Evolutionary conservation across 2,797 vertebrate genomes (phyloP).

Genomic region (Anableps anableps): DNA sequence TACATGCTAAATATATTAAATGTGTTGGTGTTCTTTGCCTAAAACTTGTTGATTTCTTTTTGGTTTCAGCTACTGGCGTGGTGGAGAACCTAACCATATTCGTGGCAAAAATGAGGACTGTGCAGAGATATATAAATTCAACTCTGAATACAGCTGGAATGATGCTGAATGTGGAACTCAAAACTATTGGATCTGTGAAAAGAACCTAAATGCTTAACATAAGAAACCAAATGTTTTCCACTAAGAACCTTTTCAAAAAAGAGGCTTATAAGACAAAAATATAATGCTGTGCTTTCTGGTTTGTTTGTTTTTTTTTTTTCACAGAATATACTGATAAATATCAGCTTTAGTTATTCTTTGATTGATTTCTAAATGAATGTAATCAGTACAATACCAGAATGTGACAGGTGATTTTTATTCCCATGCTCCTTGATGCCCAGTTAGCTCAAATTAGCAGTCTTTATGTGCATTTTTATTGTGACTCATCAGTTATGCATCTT

Average conservation of each 20-base stretch:
- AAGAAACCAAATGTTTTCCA: neutral
- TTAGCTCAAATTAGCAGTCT: neutral
- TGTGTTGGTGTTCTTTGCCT: neutral
- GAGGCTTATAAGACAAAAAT: neutral
- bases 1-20: neutral
- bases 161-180: neutral
- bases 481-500: too few species aligned
- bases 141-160: constrained; percentile 11
- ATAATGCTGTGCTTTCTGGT: neutral
- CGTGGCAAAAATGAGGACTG: constrained; percentile 7
- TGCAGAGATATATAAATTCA: neutral
- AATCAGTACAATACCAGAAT: neutral
- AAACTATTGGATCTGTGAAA: constrained; percentile 44
- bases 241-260: neutral
- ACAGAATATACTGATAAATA: too few species aligned
- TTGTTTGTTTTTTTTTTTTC: too few species aligned
- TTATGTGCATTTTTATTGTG: neutral
- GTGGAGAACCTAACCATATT: constrained; percentile 9
- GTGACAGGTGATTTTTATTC: neutral
- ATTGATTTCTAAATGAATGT: neutral
- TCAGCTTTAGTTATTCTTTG: neutral
- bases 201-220: neutral
- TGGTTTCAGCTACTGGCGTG: constrained; percentile 45
- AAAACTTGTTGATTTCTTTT: neutral
- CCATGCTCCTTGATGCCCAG: neutral